phyloP scores from a whole-genome alignment of 2,113 vertebrate genomes.

The Talpa occidentalis region DNA sequence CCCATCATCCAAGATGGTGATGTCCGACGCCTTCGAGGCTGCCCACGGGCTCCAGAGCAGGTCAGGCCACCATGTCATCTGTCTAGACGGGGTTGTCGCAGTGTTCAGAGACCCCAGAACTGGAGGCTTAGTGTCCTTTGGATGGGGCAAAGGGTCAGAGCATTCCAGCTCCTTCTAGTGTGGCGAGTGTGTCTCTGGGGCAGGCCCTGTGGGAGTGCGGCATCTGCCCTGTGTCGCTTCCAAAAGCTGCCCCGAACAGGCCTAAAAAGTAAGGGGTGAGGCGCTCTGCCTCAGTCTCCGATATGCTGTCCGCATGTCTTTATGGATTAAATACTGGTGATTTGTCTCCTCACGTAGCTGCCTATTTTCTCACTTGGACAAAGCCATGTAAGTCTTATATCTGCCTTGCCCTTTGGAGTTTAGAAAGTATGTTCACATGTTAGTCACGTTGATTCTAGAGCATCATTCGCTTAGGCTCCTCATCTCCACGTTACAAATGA shows the following conservation, averaged over 20 bases:
- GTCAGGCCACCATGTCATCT: neutral
- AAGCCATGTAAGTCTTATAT: neutral
- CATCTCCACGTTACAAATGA: neutral
- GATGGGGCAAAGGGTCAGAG: neutral
- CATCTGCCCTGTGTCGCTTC: neutral
- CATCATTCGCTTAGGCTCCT: neutral
- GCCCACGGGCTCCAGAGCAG: neutral
- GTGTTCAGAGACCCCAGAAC: neutral
- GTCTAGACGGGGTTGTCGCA: neutral
- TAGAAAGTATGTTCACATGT: neutral
- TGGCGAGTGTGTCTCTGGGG: neutral
- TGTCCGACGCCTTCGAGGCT: neutral
- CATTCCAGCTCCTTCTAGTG: neutral
- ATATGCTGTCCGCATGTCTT: neutral
- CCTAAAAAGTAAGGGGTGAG: neutral
- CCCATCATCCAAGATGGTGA: neutral
- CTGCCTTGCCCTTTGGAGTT: neutral
- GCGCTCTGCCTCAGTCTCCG: neutral
- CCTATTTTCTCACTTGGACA: neutral
- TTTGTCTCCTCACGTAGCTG: neutral
- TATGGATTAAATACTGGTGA: neutral
- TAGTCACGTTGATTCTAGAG: neutral
- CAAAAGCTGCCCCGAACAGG: too few species aligned
- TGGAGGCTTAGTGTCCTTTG: neutral
- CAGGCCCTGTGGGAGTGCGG: neutral